Base-by-base conservation (phyloP, 2,797 vertebrate species). In the Enteromius thamalakanensis region DNA sequence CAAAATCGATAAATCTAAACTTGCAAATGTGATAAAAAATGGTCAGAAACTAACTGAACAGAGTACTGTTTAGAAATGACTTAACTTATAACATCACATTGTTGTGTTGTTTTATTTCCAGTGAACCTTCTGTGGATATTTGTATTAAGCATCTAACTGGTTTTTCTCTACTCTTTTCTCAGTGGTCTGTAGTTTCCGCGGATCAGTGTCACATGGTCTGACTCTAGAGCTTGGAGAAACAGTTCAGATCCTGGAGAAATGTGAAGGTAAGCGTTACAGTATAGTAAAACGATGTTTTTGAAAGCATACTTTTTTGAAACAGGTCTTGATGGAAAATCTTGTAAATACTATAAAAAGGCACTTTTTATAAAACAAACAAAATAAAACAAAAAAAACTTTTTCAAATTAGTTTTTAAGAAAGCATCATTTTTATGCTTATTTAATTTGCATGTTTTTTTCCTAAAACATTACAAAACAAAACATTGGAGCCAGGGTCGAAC, bases 171-270 rank as follows among this genome's bases (percentile, higher is more conserved):
- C 42, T 68, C 12, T 87, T 14, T 88, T n/a, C 71, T 49, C 90
- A 96, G 98, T 98, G 92, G 97, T 98, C 93, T 98, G 96, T 96
- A 98, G 95, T 93, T 99, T 99, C 94, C 96, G 97, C 86, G 97
- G 96, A 87, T 90, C 97, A 77, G 94, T 97, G 88, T 95, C 96
- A 84, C 97, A 99, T 91, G 96, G 96, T 64, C 94, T 99, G 92
- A 94, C 96, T 86, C 95, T 99, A 93, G 98, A 99, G 94, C 96
- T 99, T 58, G 98, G 98, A 92, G 98, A 99, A 91, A 98, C 96
- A 1, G 97, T 99, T 60, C 98, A 99, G 92, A 99, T 99, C 90
- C 91, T 99, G 92, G 98, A 99, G 92, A 99, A 97, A 93, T 97
- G 95, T 93, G 98, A 99, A 95, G 98, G 98, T 99, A 94, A 95